Base-by-base conservation (phyloP, 1,140 invertebrate species). In the Bicyclus anynana region DNA sequence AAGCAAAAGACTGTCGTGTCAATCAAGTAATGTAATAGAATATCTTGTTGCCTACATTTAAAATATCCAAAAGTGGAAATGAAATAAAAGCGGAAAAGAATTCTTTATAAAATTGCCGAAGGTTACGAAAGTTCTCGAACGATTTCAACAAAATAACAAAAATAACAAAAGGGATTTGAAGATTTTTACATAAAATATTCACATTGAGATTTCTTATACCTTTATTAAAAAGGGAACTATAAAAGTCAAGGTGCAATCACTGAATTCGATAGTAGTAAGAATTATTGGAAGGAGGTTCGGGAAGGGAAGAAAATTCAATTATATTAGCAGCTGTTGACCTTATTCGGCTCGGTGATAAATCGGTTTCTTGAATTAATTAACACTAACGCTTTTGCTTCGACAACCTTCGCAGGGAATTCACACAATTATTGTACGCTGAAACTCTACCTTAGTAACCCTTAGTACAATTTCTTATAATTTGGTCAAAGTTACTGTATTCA, bases 331-430 rank as follows among this genome's bases (percentile, higher is more conserved):
- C 54, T 56, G 47, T 50, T 56, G 54, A 49, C 47, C 54, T 56
- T 40, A 47, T 56, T 49, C 2, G 12, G 14, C 16, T 33, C 53
- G n/a, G 54, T 50, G 54, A 56, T 40, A 56, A 56, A 56, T 56
- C 46, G 33, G n/a, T 56, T 29, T 49, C 54, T 56, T 50, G 47
- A 56, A 56, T 49, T 56, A 56, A 56, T 56, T 55, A 55, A 55
- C 21, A 37, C 33, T 14, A 56, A 20, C 16, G 21, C 23, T 49
- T 33, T 40, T 10, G 33, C 27, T 50, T 56, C 35, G 21, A 40
- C 33, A 40, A 9, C 40, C 40, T 44, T 44, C 16, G n/a, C 5
- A 21, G 12, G 12, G 23, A 49, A 7, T 55, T 48, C 35, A 49
- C 9, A 53, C 37, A 40, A 3, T 16, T 16, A n/a, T n/a, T n/a